phyloP scores from a whole-genome alignment of 1,140 invertebrate genomes.

The Ceratosolen fusciceps region DNA sequence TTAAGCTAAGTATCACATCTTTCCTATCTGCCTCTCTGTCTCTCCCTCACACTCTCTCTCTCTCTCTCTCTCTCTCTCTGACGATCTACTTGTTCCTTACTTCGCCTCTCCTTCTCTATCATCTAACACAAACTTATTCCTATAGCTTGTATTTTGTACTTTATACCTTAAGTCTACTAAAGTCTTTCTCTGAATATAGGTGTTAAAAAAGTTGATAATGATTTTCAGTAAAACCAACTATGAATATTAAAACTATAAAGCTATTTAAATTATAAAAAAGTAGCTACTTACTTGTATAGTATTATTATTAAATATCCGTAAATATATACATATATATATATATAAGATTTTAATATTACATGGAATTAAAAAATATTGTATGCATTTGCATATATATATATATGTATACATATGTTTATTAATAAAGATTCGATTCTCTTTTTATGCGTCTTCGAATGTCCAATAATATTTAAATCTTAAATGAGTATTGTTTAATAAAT shows the following conservation, averaged over 20 bases:
- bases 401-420: too few relatives aligned
- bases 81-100: background rate
- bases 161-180: slow-evolving; percentile 12
- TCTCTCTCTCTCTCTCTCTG: background rate
- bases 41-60: background rate
- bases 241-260: slow-evolving; percentile 41
- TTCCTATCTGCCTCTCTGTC: background rate
- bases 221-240: slow-evolving; percentile 37
- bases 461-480: too few relatives aligned
- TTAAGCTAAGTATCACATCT: slow-evolving; percentile 45
- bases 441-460: too few relatives aligned
- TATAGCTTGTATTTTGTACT: slow-evolving; percentile 40
- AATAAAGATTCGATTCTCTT: too few relatives aligned
- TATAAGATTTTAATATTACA: too few relatives aligned
- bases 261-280: background rate
- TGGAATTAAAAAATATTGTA: too few relatives aligned
- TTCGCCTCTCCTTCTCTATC: background rate
- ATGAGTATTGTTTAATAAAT: too few relatives aligned
- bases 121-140: slow-evolving; percentile 21
- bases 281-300: background rate
- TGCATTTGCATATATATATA: too few relatives aligned
- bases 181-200: slow-evolving; percentile 24
- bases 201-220: slow-evolving; percentile 43
- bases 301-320: too few relatives aligned
- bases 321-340: too few relatives aligned